Evolutionary conservation across 2,888 invertebrate genomes (phyloP).

Genomic region (Trilocha varians): DNA sequence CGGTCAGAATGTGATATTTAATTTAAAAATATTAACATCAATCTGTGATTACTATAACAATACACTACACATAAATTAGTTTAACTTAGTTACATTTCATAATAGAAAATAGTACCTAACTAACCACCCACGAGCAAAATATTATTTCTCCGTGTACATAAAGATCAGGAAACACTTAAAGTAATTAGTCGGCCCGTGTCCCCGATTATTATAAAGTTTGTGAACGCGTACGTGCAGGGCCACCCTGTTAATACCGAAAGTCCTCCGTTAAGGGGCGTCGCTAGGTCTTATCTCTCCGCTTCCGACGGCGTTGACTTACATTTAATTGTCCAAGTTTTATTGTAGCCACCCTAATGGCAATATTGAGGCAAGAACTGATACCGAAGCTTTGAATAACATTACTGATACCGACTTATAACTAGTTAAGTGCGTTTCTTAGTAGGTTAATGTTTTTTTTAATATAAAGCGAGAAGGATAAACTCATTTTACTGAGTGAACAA

Average conservation of each 20-base stretch:
- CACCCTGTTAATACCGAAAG: constrained; percentile 59
- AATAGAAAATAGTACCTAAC: no score
- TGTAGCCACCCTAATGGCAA: constrained; percentile 55
- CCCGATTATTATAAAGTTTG: constrained; percentile 24
- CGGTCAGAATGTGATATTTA: no score
- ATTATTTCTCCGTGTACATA: constrained; percentile 3
- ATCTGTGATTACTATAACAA: no score
- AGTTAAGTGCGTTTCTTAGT: neutral
- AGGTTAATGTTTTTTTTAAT: neutral
- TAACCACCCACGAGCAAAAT: no score
- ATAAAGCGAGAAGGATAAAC: no score
- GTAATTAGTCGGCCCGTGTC: constrained; percentile 14
- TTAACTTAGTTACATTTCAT: no score
- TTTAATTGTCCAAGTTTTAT: constrained; percentile 70
- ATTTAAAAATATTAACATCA: no score
- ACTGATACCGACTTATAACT: constrained; percentile 17
- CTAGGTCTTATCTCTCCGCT: constrained; percentile 58
- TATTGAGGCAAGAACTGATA: constrained; percentile 48
- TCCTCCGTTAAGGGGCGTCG: constrained; percentile 49
- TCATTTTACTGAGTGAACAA: no score
- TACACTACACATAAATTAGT: no score
- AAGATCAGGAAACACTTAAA: constrained; percentile 3
- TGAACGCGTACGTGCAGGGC: constrained; percentile 33
- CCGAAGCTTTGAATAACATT: constrained; percentile 37
- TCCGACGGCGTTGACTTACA: constrained; percentile 56